Percentiles rank a stretch among this genome's conserved stretches.
phyloP scores from a whole-genome alignment of 2,888 invertebrate genomes.

The Andrena bucephala region DNA sequence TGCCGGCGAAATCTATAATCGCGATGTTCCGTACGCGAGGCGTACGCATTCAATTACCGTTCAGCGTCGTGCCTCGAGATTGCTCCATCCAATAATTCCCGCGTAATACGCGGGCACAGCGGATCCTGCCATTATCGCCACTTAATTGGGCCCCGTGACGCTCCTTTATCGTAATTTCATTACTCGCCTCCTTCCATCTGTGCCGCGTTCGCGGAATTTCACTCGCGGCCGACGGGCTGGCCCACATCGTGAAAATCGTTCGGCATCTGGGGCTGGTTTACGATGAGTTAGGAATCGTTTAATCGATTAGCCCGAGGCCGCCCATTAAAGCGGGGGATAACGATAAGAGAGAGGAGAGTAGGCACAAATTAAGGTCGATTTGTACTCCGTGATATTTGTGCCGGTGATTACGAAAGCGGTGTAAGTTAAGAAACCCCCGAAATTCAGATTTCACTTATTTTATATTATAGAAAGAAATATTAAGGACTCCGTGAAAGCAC shows the following conservation, averaged over 20 bases:
- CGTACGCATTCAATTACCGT: slow-evolving; percentile 36
- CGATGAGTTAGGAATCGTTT: not conserved
- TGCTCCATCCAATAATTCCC: slow-evolving; percentile 47
- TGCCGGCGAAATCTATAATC: slow-evolving; percentile 25
- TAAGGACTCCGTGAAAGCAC: no score
- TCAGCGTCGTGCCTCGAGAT: slow-evolving; percentile 25
- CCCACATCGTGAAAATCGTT: slow-evolving; percentile 44
- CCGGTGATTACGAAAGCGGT: no score
- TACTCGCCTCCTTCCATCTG: slow-evolving; percentile 36
- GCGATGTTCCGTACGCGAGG: slow-evolving; percentile 1
- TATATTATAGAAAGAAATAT: no score
- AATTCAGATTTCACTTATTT: no score
- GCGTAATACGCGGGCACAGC: slow-evolving; percentile 41
- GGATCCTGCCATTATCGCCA: slow-evolving; percentile 52
- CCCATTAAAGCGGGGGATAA: not conserved
- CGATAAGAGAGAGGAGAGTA: no score
- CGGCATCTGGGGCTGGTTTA: slow-evolving; percentile 38
- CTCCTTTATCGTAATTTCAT: slow-evolving; percentile 65
- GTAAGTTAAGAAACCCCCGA: no score
- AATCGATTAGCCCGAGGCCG: not conserved
- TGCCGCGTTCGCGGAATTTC: slow-evolving; percentile 36
- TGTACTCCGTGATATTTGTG: no score
- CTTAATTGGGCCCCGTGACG: slow-evolving; percentile 61
- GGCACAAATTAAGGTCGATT: no score
- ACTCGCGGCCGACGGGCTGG: slow-evolving; percentile 14